Evolutionary conservation across 2,888 invertebrate species (phyloP), one percentile per base, ranked within the genome.

Genomic region (Polydrusus cervinus): DNA sequence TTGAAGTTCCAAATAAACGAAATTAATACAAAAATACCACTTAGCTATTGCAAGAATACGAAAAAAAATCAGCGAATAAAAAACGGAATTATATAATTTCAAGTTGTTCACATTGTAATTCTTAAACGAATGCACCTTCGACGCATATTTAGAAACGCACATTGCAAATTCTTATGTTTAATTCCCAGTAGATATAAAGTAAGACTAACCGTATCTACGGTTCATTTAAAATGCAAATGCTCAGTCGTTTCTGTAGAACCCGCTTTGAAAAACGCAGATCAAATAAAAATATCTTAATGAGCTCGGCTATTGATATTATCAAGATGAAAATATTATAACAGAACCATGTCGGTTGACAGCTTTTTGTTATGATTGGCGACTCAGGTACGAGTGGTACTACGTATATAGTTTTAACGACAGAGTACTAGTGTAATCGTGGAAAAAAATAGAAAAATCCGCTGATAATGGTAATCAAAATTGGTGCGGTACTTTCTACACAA

Each of bases 251-350:
- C 70, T 60, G 40, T 47, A 14, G 61, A 70, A 38, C 30, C 47
- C 57, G 68, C 25, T n/a, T 45, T 20, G 53, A 67, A 55, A 51
- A 30, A 11, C 14, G n/a, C 16, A 18, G 61, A 61, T 61, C 20
- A 60, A 49, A 70, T 70, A 70, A 70, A 70, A 38, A 70, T 70
- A 51, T 61, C 61, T 61, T 61, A 70, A 70, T 60, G 70, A 62
- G 61, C 57, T 20, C 51, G 30, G 38, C 45, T 61, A 70, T 53
- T 30, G 53, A 53, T 30, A 53, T 47, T 68, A 68, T 38, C 70
- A 51, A 61, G 40, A 11, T 9, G 70, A 20, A 61, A 70, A 70
- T 69, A 61, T 61, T 51, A 70, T 70, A 70, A 70, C 61, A 70
- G 70, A 61, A 51, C 61, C 34, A 49, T 49, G 47, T 70, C 70